Base-by-base conservation (phyloP, 1,140 invertebrate species). In the Pseudobourletiella spinata region DNA sequence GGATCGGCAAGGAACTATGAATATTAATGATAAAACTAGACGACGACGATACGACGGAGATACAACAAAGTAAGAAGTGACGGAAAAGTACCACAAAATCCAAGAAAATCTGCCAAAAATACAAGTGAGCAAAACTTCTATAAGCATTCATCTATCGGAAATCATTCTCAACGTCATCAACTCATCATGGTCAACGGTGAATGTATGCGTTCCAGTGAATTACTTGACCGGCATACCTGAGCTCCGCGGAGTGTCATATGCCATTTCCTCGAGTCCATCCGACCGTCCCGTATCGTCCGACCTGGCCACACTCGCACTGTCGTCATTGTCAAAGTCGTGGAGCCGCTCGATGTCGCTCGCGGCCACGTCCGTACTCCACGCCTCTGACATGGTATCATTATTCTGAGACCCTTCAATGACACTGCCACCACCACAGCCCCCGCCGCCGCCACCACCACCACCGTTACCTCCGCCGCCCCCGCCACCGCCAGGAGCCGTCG, bases 301-400 rank as follows among this genome's bases (percentile, higher is more conserved):
- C 69, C 85, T 76, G 1, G 85, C 85, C 14, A 88, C 85, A 74
- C 86, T 88, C 0, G 79, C 82, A 46, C 85, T 84, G 67, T 90
- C 87, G 71, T 90, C 87, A 11, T 85, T 88, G 71, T 90, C 88
- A 20, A 90, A 83, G 77, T 97, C 93, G 1, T 87, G 89, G 63
- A 95, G 79, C 50, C 91, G 80, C 74, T 97, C 94, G 3, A 90
- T 94, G 74, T 98, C 94, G 22, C 91, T 95, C 1, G 91, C 89
- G 46, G 96, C 77, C 28, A 96, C 95, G 78, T 98, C 94, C 18
- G 92, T 96, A 71, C 91, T 95, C 95, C 95, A 98, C 0, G 92
- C 93, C 78, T 66, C 65, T 1, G 60, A 63, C 60, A 66, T 62
- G 42, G 61, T 58, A 18, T 63, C 65, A 59, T 57, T 63, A 39